phyloP scores from a whole-genome alignment of 1,140 invertebrate genomes.

The Solenopsis fugax region DNA sequence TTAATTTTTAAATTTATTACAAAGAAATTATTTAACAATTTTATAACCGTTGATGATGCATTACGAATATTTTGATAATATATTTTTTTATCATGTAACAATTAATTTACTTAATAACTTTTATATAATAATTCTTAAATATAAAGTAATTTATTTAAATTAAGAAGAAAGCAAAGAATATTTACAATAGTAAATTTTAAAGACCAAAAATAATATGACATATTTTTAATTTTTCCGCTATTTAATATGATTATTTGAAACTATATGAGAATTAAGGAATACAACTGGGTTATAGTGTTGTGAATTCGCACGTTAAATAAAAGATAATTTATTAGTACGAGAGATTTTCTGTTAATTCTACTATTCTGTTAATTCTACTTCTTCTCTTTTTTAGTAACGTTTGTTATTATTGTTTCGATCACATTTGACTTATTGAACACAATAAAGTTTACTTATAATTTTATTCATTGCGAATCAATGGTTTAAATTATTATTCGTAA shows the following conservation, averaged over 20 bases:
- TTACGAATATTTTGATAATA: neutral
- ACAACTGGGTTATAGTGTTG: no score
- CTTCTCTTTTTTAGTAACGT: no score
- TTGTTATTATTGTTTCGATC: no score
- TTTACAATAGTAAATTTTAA: neutral
- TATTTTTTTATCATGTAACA: neutral
- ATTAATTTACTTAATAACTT: neutral
- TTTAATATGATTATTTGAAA: neutral
- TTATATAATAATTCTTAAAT: neutral
- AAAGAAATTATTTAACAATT: slow-evolving; percentile 5
- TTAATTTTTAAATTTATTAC: neutral
- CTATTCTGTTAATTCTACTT: no score
- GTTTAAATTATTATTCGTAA: neutral
- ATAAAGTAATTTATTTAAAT: neutral
- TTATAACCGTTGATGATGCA: neutral
- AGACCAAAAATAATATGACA: neutral
- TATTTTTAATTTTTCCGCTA: neutral
- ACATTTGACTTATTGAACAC: no score
- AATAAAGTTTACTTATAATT: no score
- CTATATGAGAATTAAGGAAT: no score
- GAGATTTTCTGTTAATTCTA: no score
- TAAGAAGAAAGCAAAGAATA: neutral
- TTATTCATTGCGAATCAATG: no score
- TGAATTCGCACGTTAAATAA: no score
- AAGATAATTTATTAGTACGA: no score